Evolutionary conservation across 53 echinoderm and acorn worm genomes (phyloP).

Genomic region (Luidia sarsii): DNA sequence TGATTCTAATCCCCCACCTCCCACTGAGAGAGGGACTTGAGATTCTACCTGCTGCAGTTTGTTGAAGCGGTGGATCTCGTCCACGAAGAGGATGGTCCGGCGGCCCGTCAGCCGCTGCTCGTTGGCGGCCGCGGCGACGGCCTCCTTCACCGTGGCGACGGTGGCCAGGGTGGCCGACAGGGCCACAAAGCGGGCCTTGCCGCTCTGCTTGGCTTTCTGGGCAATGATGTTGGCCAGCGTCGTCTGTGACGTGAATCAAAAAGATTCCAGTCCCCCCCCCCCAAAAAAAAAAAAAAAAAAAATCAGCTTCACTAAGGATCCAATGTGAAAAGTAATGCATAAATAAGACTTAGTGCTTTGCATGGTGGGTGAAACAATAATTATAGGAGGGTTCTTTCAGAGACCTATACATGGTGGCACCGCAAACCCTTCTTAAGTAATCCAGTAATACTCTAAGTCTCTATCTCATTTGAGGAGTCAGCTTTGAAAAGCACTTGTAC

Average conservation of each 20-base stretch:
- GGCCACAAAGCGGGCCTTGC: constrained; percentile 68
- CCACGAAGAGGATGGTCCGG: constrained; percentile 93
- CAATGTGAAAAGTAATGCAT: background rate
- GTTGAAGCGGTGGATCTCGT: constrained; percentile 95
- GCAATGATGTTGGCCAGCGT: constrained; percentile 86
- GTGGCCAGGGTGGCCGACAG: constrained; percentile 89
- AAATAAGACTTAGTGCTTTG: background rate
- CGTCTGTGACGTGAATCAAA: too few relatives aligned
- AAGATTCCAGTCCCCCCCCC: too few relatives aligned
- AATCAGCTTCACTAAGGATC: background rate
- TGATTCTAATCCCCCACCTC: too few relatives aligned
- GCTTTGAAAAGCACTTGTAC: too few relatives aligned
- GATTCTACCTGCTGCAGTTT: constrained; percentile 90
- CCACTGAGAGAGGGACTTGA: too few relatives aligned
- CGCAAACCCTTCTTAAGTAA: too few relatives aligned
- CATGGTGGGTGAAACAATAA: too few relatives aligned
- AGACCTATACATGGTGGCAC: too few relatives aligned
- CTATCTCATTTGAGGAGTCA: too few relatives aligned
- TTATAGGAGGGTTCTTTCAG: too few relatives aligned
- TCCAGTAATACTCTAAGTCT: too few relatives aligned
- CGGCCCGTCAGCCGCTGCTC: constrained; percentile 90
- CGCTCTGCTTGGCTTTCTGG: constrained; percentile 65
- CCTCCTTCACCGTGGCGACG: constrained; percentile 81
- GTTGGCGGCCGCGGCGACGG: constrained; percentile 73
- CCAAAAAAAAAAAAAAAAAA: background rate